Base-by-base conservation (phyloP, 30 jellyfish, hydroid and myxozoan genomes). In the Aurelia coerulea region DNA sequence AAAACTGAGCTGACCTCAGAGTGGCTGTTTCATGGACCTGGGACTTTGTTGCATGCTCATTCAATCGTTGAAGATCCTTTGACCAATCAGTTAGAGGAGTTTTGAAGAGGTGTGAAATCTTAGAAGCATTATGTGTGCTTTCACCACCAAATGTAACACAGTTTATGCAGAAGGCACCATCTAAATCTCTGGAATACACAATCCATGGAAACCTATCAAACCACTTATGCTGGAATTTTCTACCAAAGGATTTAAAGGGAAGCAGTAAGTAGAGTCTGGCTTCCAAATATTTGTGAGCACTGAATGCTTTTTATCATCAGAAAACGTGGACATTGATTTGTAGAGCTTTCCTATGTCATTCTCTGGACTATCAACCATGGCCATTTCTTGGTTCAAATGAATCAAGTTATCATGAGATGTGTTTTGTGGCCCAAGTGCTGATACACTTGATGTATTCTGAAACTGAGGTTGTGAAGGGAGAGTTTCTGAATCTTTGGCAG, bases 151-250 rank as follows among this genome's bases (percentile, higher is more conserved):
- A 80, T 41, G 75, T 33, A 18, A 90, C 90, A 82, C 95, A 90
- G 60, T 58, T 32, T 5, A 83, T 42, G 86, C 97, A 90, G 81
- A 76, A 73, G 1, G 97, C 97, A 73, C 92, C 96, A 66, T 91
- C 96, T 11, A 3, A 9, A 5, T 12, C 74, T 62, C 46, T 35
- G 9, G 96, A 84, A 78, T 85, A 91, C 32, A 32, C 53, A 11
- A 91, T 87, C 90, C 98, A 85, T 7, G 82, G 70, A 77, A 66
- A 91, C 23, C 14, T 19, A 8, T 64, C 64, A 42, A 76, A 63
- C 90, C 93, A 77, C 56, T 67, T 14, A 39, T 16, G n/a, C 46
- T 75, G 91, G 69, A 90, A 90, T 34, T 59, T 76, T 46, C 91
- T 75, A 2, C 87, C 93, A 13, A 66, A 5, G 84, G 1, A 39